These are phyloP conservation scores for Lypha dubia DNA, from an alignment of 2,888 invertebrate species.

Conservation along the genomic window DNA sequence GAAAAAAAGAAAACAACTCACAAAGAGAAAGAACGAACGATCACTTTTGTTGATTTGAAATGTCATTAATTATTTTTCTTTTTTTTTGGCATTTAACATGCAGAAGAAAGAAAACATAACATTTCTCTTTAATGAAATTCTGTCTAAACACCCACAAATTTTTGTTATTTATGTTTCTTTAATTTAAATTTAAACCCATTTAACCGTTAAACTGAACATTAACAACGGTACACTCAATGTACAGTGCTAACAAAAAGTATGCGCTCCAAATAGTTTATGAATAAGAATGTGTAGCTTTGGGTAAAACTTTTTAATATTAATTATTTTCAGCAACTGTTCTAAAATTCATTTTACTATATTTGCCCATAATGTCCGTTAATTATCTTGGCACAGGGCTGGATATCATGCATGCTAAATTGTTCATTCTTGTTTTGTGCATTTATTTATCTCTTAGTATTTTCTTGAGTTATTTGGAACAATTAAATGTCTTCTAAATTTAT, in stretches of 20 bases:
- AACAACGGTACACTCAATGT: neutral
- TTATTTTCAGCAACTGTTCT: too few species aligned
- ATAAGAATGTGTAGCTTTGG: neutral
- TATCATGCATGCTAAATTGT: too few species aligned
- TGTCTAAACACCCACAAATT: constrained; percentile 62
- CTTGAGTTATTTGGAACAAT: too few species aligned
- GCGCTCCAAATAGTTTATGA: neutral
- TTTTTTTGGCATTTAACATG: constrained; percentile 14
- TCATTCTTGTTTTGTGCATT: too few species aligned
- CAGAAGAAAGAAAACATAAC: constrained; percentile 12
- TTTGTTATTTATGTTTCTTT: constrained; percentile 16
- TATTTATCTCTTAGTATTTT: too few species aligned
- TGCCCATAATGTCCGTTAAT: too few species aligned
- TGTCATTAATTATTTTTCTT: constrained; percentile 34
- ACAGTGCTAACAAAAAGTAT: constrained; percentile 22
- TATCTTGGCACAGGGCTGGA: too few species aligned
- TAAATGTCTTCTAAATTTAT: too few species aligned
- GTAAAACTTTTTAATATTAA: too few species aligned
- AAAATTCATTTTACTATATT: too few species aligned
- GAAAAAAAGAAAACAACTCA: neutral
- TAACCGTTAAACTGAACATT: constrained; percentile 54
- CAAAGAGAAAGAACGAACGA: constrained; percentile 39
- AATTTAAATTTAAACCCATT: constrained; percentile 16
- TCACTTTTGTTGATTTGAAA: constrained; percentile 53
- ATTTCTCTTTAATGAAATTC: constrained; percentile 54